phyloP scores from a whole-genome alignment of 2,797 vertebrate genomes.

The Acipenser oxyrinchus region DNA sequence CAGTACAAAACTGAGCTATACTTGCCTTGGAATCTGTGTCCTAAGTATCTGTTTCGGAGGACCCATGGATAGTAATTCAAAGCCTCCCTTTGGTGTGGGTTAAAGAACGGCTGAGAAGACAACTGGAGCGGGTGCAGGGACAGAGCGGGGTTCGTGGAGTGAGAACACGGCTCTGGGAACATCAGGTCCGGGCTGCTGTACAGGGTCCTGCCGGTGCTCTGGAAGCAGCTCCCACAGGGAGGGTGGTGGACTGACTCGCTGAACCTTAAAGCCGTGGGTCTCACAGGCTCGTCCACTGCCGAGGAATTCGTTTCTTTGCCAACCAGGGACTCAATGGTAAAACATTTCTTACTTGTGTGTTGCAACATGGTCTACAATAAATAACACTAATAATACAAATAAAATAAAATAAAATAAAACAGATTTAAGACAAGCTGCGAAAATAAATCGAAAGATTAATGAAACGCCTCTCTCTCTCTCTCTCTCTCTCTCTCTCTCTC shows the following conservation, averaged over 20 bases:
- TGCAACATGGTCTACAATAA: slow-evolving; percentile 51
- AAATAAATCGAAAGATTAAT: too few species aligned
- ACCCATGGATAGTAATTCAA: slow-evolving; percentile 72
- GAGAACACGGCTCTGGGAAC: slow-evolving; percentile 54
- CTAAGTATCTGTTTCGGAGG: slow-evolving; percentile 62
- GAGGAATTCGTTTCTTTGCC: slow-evolving; percentile 54
- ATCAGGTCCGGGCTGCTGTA: slow-evolving; percentile 57
- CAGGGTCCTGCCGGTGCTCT: slow-evolving; percentile 54
- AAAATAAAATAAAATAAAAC: background rate
- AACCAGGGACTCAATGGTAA: slow-evolving; percentile 70
- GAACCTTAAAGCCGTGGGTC: slow-evolving; percentile 66
- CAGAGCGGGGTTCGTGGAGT: slow-evolving; percentile 48
- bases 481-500: too few species aligned
- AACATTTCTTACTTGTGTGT: slow-evolving; percentile 58
- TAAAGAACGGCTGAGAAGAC: slow-evolving; percentile 60
- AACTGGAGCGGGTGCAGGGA: slow-evolving; percentile 60
- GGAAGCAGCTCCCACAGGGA: slow-evolving; percentile 61
- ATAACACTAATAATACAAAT: slow-evolving; percentile 1
- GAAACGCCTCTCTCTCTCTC: too few species aligned
- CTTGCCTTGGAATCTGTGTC: slow-evolving; percentile 61
- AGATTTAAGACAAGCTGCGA: too few species aligned
- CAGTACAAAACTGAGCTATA: background rate
- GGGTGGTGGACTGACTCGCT: slow-evolving; percentile 55
- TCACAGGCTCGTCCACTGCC: slow-evolving; percentile 55
- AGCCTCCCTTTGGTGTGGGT: slow-evolving; percentile 57